Base-by-base conservation (phyloP, 2,113 vertebrate species). In the Alectura lathami region DNA sequence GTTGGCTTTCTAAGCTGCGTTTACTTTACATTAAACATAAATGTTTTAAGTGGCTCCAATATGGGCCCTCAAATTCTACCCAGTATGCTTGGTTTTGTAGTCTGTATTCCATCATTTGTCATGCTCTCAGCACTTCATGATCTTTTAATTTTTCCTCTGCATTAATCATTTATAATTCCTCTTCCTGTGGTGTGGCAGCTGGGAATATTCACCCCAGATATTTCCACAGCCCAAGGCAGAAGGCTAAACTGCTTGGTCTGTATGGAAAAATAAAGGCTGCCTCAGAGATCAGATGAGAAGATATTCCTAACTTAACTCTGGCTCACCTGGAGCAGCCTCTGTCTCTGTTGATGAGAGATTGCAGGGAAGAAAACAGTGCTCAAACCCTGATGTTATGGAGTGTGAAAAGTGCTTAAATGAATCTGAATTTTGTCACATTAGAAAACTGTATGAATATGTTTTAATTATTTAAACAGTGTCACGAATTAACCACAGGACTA, bases 281-380 rank as follows among this genome's bases (percentile, higher is more conserved):
- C n/a, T 82, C 40, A 26, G 48, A 85, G 24, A 85, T 53, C 21
- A 69, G 38, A 67, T 26, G 60, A 38, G 24, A 91, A 20, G 30
- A 73, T 59, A 45, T 12, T 59, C 4, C 15, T 30, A 23, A 17
- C 51, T 32, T 43, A 38, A 54, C 9, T 57, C 34, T 45, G 27
- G 10, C 15, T 90, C 11, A 56, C 57, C 38, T 81, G n/a, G 16
- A 86, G 40, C 22, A 83, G 3, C 32, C 10, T 62, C 24, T 64
- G 5, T 7, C 17, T 76, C 18, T 54, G 27, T 4, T 87, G 29
- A 27, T 8, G 12, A 22, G 11, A 70, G 20, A 42, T 2, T 62
- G 2, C 30, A 76, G 14, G 5, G 63, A 74, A 70, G 60, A 59
- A 42, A 3, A 2, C 9, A 10, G 0, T 30, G 3, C 9, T 88